Evolutionary conservation across 2,888 invertebrate genomes (phyloP), one percentile per base, ranked within the genome.

Genomic region (Agriopis marginaria): DNA sequence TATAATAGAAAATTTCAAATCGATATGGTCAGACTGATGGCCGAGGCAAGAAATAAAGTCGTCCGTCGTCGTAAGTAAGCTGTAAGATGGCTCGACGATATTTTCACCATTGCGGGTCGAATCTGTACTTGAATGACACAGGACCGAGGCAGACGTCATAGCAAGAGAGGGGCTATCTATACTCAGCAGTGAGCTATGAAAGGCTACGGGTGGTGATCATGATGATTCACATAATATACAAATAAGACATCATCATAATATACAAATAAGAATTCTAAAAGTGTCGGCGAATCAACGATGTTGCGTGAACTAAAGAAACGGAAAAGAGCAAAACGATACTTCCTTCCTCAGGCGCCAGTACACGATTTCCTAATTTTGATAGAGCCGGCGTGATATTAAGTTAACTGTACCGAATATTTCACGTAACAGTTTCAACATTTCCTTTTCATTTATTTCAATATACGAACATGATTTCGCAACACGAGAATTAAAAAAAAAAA

Each of bases 231-330:
- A n/a, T n/a, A n/a, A n/a, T n/a, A n/a, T n/a, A n/a, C n/a, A n/a
- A n/a, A n/a, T n/a, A n/a, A n/a, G n/a, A n/a, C n/a, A n/a, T n/a
- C n/a, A n/a, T n/a, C n/a, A n/a, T n/a, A n/a, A n/a, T n/a, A 42
- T n/a, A 54, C 32, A 32, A 32, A n/a, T 44, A 56, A 49, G 7
- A 6, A 49, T 12, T 42, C 7, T 3, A 61, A 50, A 51, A 40
- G 74, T 81, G 77, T 83, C 86, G 85, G 86, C 86, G 82, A 76
- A 75, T 75, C 77, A 72, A 74, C 78, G 79, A 81, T 82, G 82
- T 86, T 82, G 83, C 87, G 87, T 87, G 86, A 80, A 79, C 78
- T 78, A 78, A 79, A 45, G 79, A 77, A 79, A 76, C 86, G 86
- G 88, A 87, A 86, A 82, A 81, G 79, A 79, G 81, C 82, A 78